A percentile compares a stretch with the other conserved stretches of the same genome.
Conservation (phyloP, 92 coral and sea anemone genomes). For the Palythoa grandis region DNA sequence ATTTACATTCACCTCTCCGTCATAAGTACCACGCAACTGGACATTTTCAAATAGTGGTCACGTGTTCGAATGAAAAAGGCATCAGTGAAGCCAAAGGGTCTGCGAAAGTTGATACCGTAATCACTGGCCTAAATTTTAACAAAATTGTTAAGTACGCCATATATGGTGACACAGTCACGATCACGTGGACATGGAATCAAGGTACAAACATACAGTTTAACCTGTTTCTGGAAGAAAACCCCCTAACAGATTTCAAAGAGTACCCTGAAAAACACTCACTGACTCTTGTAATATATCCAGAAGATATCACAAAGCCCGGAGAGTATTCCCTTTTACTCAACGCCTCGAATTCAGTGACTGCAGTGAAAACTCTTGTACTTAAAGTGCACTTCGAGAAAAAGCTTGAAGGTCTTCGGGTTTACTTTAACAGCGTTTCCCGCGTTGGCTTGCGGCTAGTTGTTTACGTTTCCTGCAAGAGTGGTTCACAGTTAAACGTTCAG, state of each 20-base stretch:
- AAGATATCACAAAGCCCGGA: constrained; percentile 65
- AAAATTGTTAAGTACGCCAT: constrained; percentile 11
- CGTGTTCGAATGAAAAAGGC: constrained; percentile 56
- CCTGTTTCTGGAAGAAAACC: constrained; percentile 35
- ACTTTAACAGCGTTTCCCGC: constrained; percentile 65
- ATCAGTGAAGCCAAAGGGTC: constrained; percentile 14
- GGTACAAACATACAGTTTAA: constrained; percentile 65
- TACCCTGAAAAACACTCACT: constrained; percentile 13
- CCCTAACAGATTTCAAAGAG: not conserved
- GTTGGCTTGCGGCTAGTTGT: constrained; percentile 58
- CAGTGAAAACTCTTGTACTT: constrained; percentile 37
- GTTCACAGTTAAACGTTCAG: constrained; percentile 63
- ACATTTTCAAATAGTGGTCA: constrained; percentile 43
- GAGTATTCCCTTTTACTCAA: constrained; percentile 58
- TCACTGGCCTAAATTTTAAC: constrained; percentile 63
- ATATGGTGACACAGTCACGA: constrained; percentile 45
- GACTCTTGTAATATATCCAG: constrained; percentile 33
- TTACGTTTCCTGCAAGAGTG: constrained; percentile 60
- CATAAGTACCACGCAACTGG: constrained; percentile 58
- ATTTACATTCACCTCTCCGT: constrained; percentile 50
- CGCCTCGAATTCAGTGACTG: constrained; percentile 73
- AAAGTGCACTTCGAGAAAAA: constrained; percentile 46
- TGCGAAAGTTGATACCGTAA: constrained; percentile 64
- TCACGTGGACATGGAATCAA: constrained; percentile 73
- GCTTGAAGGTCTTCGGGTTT: constrained; percentile 52